phyloP scores from a whole-genome alignment of 2,888 invertebrate genomes.

The Acronicta leporina region DNA sequence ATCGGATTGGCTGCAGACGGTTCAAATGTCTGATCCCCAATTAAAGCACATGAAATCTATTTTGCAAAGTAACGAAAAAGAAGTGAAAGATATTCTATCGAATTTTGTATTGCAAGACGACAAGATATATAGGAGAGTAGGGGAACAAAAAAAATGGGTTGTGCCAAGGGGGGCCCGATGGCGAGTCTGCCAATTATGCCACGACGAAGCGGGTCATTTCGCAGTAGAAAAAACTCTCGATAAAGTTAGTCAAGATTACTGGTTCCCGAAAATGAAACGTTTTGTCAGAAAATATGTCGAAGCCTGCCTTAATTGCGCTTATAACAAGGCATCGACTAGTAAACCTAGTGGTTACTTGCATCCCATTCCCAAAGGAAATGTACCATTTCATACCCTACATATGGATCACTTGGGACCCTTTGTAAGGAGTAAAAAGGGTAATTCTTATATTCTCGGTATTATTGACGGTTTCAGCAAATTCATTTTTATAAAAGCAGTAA shows the following conservation, averaged over 20 bases:
- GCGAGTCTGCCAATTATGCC: constrained; percentile 43
- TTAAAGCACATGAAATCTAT: constrained; percentile 23
- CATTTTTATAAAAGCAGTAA: constrained; percentile 1
- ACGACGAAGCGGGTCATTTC: constrained; percentile 48
- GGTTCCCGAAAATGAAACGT: constrained; percentile 6
- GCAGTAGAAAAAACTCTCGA: constrained; percentile 43
- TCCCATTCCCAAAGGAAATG: background rate
- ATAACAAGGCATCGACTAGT: constrained; percentile 1
- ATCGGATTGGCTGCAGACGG: constrained; percentile 33
- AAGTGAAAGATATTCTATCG: constrained; percentile 26
- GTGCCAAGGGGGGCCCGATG: constrained; percentile 47
- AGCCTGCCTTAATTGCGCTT: constrained; percentile 6
- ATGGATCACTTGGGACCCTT: background rate
- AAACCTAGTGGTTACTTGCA: background rate
- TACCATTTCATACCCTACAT: background rate
- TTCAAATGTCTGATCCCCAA: constrained; percentile 36
- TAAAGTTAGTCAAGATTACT: constrained; percentile 6
- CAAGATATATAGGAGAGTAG: constrained; percentile 26
- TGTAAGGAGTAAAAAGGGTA: background rate
- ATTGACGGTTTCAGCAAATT: constrained; percentile 21
- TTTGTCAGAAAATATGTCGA: constrained; percentile 6
- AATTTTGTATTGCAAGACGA: constrained; percentile 45
- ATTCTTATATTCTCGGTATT: constrained; percentile 2
- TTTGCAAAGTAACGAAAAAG: constrained; percentile 13
- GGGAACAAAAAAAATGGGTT: constrained; percentile 21